phyloP scores from a whole-genome alignment of 2,888 invertebrate species.

The Drepana falcataria region DNA sequence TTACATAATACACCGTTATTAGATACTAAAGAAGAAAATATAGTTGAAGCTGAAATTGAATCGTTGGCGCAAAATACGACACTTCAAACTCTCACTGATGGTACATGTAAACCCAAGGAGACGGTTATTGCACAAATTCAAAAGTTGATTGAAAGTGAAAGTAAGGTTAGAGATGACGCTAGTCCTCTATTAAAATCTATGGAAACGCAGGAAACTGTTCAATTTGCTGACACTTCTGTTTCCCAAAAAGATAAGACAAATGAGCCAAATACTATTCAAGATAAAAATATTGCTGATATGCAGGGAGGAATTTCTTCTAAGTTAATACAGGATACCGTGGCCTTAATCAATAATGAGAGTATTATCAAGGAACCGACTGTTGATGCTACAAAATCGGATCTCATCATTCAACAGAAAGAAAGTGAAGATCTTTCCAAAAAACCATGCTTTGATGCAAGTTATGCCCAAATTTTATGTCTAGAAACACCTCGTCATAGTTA shows the following conservation, averaged over 20 bases:
- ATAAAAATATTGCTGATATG: conserved; percentile 3
- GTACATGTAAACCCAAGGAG: neutral
- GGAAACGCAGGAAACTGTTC: too few species aligned
- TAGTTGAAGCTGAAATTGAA: conserved; percentile 4
- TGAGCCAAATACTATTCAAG: neutral
- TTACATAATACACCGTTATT: conserved; percentile 3
- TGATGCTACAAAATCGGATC: neutral
- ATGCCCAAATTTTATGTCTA: conserved; percentile 15
- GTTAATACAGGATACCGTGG: neutral
- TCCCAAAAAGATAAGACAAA: neutral
- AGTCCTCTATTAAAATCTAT: too few species aligned
- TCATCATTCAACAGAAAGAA: too few species aligned
- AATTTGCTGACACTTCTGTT: neutral
- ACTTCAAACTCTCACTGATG: neutral
- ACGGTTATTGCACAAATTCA: neutral
- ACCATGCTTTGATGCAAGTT: conserved; percentile 3
- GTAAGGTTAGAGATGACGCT: neutral
- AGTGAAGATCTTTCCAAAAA: conserved; percentile 3
- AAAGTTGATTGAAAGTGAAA: neutral
- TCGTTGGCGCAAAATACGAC: neutral
- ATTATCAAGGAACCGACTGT: conserved; percentile 1
- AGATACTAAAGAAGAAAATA: neutral
- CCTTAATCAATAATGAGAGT: neutral
- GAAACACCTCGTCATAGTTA: conserved; percentile 37
- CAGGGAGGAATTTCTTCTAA: neutral